Evolutionary conservation across 2,888 invertebrate genomes (phyloP).

Genomic region (Hemithea aestivaria): DNA sequence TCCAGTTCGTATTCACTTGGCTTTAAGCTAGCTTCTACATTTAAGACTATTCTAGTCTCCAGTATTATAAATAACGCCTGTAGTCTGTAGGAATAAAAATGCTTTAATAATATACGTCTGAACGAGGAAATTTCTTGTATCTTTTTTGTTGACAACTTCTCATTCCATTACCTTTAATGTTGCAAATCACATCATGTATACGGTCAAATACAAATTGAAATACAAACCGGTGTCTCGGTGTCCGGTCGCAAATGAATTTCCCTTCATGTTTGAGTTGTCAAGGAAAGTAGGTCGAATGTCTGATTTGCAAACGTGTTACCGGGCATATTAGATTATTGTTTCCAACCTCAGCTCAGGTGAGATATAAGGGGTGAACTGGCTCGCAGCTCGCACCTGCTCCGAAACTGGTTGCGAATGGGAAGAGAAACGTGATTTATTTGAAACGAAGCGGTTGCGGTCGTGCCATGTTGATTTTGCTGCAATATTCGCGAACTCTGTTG

Average conservation of each 20-base stretch:
- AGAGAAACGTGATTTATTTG: slow-evolving; percentile 32
- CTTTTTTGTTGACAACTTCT: too few species aligned
- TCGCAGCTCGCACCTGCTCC: slow-evolving; percentile 38
- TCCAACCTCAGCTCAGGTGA: slow-evolving; percentile 24
- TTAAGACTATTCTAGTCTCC: too few species aligned
- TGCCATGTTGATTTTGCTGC: slow-evolving; percentile 5
- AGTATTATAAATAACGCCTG: too few species aligned
- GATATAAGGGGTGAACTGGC: slow-evolving; percentile 24
- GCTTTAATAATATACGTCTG: too few species aligned
- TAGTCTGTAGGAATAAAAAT: too few species aligned
- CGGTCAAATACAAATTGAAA: slow-evolving; percentile 31
- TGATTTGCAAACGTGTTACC: slow-evolving; percentile 41
- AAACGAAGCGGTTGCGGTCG: slow-evolving; percentile 16
- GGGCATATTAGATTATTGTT: slow-evolving; percentile 41
- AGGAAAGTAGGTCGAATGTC: slow-evolving; percentile 65
- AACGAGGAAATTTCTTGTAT: too few species aligned
- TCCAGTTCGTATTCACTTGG: slow-evolving; percentile 4
- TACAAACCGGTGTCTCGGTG: slow-evolving; percentile 36
- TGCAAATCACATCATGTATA: too few species aligned
- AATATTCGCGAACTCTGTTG: slow-evolving; percentile 6
- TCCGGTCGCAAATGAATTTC: slow-evolving; percentile 54
- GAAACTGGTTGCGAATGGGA: slow-evolving; percentile 26
- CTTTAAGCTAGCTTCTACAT: background rate
- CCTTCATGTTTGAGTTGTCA: slow-evolving; percentile 57
- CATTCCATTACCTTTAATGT: too few species aligned